Conservation (phyloP, 2,113 vertebrate genomes). For the Lucifuga dentata region DNA sequence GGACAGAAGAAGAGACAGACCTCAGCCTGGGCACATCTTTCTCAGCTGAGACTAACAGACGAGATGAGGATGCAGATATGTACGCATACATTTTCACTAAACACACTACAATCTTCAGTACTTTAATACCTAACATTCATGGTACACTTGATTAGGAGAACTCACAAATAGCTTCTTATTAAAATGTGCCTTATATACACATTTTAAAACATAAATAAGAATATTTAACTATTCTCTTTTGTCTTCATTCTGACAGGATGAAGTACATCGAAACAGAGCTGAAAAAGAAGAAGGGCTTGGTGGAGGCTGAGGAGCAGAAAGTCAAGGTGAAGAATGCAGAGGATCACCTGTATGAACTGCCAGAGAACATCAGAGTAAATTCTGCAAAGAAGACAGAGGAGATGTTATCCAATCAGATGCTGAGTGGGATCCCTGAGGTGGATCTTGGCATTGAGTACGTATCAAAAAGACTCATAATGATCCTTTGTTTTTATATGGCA, state of each 20-base stretch:
- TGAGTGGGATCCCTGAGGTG: slow-evolving; percentile 97
- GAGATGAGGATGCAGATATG: slow-evolving; percentile 99
- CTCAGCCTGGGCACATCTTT: slow-evolving; percentile 96
- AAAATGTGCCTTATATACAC: background rate
- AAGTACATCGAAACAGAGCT: slow-evolving; percentile 99
- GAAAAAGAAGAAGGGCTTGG: slow-evolving; percentile 95
- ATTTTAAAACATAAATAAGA: too few relatives aligned
- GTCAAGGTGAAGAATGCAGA: slow-evolving; percentile 94
- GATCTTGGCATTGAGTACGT: slow-evolving; percentile 97
- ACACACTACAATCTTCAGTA: too few relatives aligned
- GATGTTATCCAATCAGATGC: slow-evolving; percentile 99
- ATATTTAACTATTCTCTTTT: background rate
- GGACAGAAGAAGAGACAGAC: slow-evolving; percentile 93
- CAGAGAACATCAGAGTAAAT: slow-evolving; percentile 93
- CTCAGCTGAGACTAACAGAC: slow-evolving; percentile 96
- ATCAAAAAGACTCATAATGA: background rate
- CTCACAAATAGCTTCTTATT: background rate
- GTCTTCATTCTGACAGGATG: slow-evolving; percentile 86
- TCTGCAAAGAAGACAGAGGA: slow-evolving; percentile 98
- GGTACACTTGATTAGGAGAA: background rate
- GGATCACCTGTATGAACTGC: slow-evolving; percentile 94
- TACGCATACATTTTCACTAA: slow-evolving; percentile 71
- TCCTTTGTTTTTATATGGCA: background rate
- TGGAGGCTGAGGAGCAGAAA: slow-evolving; percentile 93
- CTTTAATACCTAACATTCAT: background rate